phyloP scores from a whole-genome alignment of 2,797 vertebrate genomes.

The Euphonia xanthogaster region DNA sequence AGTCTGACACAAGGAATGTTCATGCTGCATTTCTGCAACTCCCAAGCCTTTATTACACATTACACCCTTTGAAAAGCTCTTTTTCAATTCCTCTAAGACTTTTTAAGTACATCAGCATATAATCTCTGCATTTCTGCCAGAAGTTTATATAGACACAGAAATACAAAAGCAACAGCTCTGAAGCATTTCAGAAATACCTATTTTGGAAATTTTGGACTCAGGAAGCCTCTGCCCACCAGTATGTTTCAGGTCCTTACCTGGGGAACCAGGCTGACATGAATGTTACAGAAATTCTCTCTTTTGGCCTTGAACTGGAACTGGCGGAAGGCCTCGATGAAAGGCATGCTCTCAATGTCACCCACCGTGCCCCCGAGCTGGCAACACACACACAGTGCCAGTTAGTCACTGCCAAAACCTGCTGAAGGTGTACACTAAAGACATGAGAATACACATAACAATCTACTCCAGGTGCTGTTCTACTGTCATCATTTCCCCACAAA shows the following conservation, averaged over 20 bases:
- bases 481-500: not conserved
- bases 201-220: not conserved
- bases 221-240: not conserved
- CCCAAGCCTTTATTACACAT: not conserved
- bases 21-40: not conserved
- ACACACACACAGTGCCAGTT: not conserved
- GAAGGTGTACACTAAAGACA: accelerated
- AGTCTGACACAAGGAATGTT: not conserved
- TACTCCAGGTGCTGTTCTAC: not conserved
- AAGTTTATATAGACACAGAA: not conserved
- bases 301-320: constrained; percentile 98
- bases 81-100: not conserved
- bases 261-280: constrained; percentile 94
- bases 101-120: accelerated
- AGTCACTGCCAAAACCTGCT: not conserved
- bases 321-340: constrained; percentile 94
- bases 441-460: accelerated
- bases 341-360: constrained; percentile 97
- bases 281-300: constrained; percentile 94
- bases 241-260: constrained; percentile 78
- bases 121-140: not conserved
- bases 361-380: constrained; percentile 91
- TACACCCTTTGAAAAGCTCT: not conserved
- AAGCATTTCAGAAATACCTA: not conserved
- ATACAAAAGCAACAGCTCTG: not conserved